Base-by-base conservation (phyloP, 1,140 invertebrate species). In the Bombus superbus region DNA sequence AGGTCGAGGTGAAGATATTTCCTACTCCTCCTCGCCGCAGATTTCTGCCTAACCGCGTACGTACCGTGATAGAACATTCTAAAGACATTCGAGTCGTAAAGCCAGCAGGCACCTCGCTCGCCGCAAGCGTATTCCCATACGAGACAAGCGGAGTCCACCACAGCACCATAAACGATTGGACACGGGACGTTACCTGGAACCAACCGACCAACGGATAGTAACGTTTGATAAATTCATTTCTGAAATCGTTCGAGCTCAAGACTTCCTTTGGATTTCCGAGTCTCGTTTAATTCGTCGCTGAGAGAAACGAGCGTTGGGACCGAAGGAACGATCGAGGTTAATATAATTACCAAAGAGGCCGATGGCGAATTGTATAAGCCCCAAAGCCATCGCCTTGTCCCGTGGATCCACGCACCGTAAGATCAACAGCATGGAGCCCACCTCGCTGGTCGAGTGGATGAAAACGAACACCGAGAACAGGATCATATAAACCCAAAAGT, bases 351-450 rank as follows among this genome's bases (percentile, higher is more conserved):
- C 98, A 94, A 99, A 98, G 86, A 99, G 96, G 64, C 98, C 98
- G 89, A 98, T 98, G 75, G 98, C 98, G 95, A 98, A 98, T 93
- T 98, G 98, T 94, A 99, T 98, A 83, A 99, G 96, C 28, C 98
- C 98, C 91, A 99, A 96, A 76, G 98, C 98, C 98, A 99, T 98
- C 59, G 98, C 98, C 94, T 99, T 99, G 94, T 99, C 98, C 95
- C 97, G 96, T 40, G 98, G 98, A 95, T 98, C 98, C 35, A 98
- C 98, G 92, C 98, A 99, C 76, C 98, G 96, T 90, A 99, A 96
- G 85, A 98, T 98, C 32, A 99, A 96, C 83, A 99, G 94, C 97
- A 99, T 98, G 28, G 97, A 97, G 75, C 98, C 98, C 32, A 99
- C 98, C 95, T 99, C 98, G 40, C 97, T 98, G 42, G 98, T 99